Evolutionary conservation across 2,888 invertebrate genomes (phyloP), one percentile per base, ranked within the genome.

Genomic region (Drosophila ezoana): DNA sequence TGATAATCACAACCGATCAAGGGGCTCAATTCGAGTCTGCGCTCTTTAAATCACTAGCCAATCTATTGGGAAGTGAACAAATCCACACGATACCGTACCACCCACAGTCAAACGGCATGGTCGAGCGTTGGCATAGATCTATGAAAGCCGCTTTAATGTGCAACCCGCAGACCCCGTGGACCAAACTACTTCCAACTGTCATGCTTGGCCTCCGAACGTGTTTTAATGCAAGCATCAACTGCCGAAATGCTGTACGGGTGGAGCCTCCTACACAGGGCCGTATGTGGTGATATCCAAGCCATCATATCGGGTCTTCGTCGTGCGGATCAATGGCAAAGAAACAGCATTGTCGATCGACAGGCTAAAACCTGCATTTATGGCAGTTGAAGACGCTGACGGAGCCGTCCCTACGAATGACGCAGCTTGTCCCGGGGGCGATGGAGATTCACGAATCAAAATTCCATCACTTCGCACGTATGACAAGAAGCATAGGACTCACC

Each of bases 51-150:
- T 47, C 47, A 28, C 4, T 47, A 10, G 32, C 47, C 3, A 33
- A n/a, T n/a, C n/a, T n/a, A 47, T 16, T 6, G 11, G 20, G 18
- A 33, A 48, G 48, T 11, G 18, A 35, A 8, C 48, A 48, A 8
- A 48, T 48, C 13, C 48, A 48, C 8, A 35, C 48, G 18, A 35
- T 35, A 13, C 48, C 48, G 6, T 33, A 47, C n/a, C n/a, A 37
- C 11, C n/a, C 45, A 6, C 57, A 63, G 37, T 48, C 40, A 52
- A 52, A 40, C 13, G 33, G 57, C 3, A 11, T 57, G 13, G n/a
- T 57, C 5, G 40, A 48, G 32, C 14, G 32, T 4, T 57, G 40
- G 32, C 57, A 57, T n/a, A 48, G 48, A n/a, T 49, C 33, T 6
- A 32, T 49, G 6, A 41, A 33, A 14, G 13, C 58, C 8, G 28